Conservation (phyloP, 2,113 vertebrate genomes). For the Tragulus kanchil region DNA sequence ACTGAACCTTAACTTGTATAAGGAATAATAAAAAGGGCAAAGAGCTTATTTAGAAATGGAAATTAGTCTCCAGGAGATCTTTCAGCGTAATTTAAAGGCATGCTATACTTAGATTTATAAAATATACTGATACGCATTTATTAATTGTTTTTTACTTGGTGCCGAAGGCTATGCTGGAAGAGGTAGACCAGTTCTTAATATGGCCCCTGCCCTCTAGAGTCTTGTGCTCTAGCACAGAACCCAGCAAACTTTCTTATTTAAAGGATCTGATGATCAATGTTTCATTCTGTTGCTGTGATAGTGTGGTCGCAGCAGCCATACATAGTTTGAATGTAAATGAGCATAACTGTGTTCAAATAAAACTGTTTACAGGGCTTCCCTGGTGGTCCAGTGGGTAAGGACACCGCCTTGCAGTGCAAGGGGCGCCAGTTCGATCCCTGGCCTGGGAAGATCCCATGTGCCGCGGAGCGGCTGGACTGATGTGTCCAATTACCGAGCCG, state of each 20-base stretch:
- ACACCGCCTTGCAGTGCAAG: no score
- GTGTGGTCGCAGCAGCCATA: background rate
- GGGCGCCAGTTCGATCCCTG: no score
- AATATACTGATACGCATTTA: background rate
- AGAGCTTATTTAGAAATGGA: slow-evolving; percentile 30
- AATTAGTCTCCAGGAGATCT: slow-evolving; percentile 32
- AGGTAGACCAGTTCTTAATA: background rate
- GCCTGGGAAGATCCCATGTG: no score
- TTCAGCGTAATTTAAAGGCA: background rate
- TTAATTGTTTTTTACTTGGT: background rate
- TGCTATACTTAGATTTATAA: background rate
- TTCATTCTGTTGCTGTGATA: background rate
- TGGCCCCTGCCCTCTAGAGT: background rate
- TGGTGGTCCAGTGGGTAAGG: no score
- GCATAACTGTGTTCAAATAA: slow-evolving; percentile 29
- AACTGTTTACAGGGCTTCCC: no score
- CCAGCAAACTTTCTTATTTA: background rate
- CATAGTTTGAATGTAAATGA: background rate
- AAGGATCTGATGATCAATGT: no score
- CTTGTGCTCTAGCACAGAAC: background rate
- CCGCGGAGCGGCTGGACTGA: no score
- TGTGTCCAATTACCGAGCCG: no score
- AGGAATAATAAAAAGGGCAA: background rate
- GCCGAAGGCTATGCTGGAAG: background rate
- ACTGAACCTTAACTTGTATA: slow-evolving; percentile 43